Evolutionary conservation across 2,888 invertebrate genomes (phyloP), one percentile per base, ranked within the genome.

Genomic region (Limnephilus lunatus): DNA sequence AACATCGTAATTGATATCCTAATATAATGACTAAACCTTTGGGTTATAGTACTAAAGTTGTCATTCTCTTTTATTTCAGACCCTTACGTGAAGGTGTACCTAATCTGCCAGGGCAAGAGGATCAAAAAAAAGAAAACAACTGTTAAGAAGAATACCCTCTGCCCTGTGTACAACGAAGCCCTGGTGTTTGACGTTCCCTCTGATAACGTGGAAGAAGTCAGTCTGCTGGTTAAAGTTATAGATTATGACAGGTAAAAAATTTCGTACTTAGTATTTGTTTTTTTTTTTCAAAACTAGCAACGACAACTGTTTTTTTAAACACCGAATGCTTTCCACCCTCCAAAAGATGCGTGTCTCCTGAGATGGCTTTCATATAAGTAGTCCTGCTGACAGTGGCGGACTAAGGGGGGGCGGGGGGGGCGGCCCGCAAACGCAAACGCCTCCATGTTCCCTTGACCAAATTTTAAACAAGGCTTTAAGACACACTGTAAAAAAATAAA

Each of bases 61-160:
- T 68, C 19, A 7, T 32, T 83, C 30, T 12, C 53, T 88, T 90
- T 94, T 91, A n/a, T 95, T 95, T 30, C 96, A 98, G 99, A 99
- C 97, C 99, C 99, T 0, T 99, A 99, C 95, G 98, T 99, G 91
- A 99, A 99, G 96, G 98, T 99, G 44, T 98, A 98, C 94, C 96
- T 99, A 92, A 97, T 99, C 94, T 98, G 98, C 94, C 98, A 98
- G 95, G 98, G 98, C 4, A 98, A 98, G 95, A 96, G 99, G 92
- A 98, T 99, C 94, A 99, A 99, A 95, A 99, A 99, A 96, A 98
- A 98, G 95, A 99, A 99, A 95, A 99, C 99, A 0, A 98, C 98
- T 0, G 98, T 99, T 1, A 98, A 98, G 95, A 97, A 98, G 94
- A 98, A 98, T 94, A 98, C 98, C 0, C 96, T 99, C 0, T 97